These are phyloP conservation scores for Drosophila cognata DNA, from an alignment of 2,888 invertebrate genomes.

Conservation along the genomic window DNA sequence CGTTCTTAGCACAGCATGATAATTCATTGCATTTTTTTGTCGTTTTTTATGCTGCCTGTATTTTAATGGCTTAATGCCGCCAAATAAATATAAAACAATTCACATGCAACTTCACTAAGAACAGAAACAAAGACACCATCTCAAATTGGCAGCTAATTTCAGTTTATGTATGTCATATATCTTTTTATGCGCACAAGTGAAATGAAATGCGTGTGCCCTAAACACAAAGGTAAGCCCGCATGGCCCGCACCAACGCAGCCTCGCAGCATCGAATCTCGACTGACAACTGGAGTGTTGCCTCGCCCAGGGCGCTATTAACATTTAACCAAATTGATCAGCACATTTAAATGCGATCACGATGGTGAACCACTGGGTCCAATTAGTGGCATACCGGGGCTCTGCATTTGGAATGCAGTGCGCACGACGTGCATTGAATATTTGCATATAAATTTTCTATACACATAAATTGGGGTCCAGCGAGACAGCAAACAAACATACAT, in stretches of 20 bases:
- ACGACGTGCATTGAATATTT: constrained; percentile 77
- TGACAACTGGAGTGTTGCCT: constrained; percentile 29
- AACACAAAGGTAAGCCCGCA: constrained; percentile 51
- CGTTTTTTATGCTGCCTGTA: constrained; percentile 54
- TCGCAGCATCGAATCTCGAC: constrained; percentile 16
- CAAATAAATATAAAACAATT: constrained; percentile 74
- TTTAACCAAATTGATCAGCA: constrained; percentile 78
- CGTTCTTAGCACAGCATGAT: constrained; percentile 45
- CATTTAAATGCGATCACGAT: constrained; percentile 79
- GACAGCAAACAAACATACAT: constrained; percentile 15
- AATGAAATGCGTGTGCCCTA: constrained; percentile 27
- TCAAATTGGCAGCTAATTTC: constrained; percentile 77
- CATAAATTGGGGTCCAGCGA: constrained; percentile 47
- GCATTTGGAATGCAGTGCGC: constrained; percentile 57
- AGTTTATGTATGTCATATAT: constrained; percentile 70
- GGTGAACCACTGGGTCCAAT: constrained; percentile 71
- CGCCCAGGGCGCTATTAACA: constrained; percentile 74
- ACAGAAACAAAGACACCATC: constrained; percentile 57
- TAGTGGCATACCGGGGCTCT: constrained; percentile 62
- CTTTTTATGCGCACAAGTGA: constrained; percentile 49
- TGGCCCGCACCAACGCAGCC: constrained; percentile 53
- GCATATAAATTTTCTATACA: constrained; percentile 70
- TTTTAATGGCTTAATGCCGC: constrained; percentile 75
- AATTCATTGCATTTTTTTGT: constrained; percentile 42
- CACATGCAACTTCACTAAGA: constrained; percentile 47